Conservation (phyloP, 2,888 invertebrate genomes). For the Scrobipalpa atriplicella region DNA sequence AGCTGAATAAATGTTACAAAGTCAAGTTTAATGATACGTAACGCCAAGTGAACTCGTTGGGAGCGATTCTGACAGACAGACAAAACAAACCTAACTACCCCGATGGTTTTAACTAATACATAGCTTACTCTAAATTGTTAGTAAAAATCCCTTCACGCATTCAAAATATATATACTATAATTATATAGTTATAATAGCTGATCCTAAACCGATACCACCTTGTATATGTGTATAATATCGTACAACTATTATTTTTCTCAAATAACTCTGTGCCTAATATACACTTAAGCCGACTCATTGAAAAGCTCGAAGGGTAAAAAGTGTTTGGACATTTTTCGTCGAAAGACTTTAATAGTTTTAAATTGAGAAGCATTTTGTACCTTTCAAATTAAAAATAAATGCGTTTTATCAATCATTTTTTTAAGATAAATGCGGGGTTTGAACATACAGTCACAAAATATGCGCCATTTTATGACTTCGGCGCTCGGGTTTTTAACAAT, state of each 20-base stretch:
- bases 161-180: constrained; percentile 73
- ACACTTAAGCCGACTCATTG: constrained; percentile 77
- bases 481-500: constrained; percentile 35
- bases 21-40: background rate
- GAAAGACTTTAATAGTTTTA: constrained; percentile 5
- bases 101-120: constrained; percentile 54
- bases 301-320: constrained; percentile 68
- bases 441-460: constrained; percentile 38
- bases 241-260: constrained; percentile 68
- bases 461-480: constrained; percentile 25
- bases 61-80: constrained; percentile 36
- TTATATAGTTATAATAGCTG: constrained; percentile 71
- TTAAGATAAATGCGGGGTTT: constrained; percentile 41
- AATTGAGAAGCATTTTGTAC: constrained; percentile 49
- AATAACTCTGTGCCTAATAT: constrained; percentile 80
- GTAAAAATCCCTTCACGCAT: constrained; percentile 81
- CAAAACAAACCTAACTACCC: too few relatives aligned
- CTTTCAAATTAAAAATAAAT: constrained; percentile 48
- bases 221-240: constrained; percentile 76
- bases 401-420: constrained; percentile 36
- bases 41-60: constrained; percentile 12
- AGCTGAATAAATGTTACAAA: background rate
- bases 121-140: constrained; percentile 78
- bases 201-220: constrained; percentile 66
- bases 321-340: constrained; percentile 42